phyloP scores from a whole-genome alignment of 2,797 vertebrate species.

The Poliocrania exsul region DNA sequence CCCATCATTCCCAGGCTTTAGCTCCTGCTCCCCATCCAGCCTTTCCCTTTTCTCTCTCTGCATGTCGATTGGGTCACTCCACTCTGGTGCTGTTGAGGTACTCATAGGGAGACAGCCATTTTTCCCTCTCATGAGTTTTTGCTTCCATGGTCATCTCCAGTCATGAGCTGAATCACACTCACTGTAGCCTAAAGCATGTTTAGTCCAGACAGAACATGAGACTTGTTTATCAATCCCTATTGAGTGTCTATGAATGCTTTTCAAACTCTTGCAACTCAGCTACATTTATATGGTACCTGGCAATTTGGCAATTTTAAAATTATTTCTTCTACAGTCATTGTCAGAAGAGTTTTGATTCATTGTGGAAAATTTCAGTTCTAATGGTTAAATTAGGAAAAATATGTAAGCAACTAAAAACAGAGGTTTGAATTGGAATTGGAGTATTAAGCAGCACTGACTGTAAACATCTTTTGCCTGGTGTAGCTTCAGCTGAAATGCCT shows the following conservation, averaged over 20 bases:
- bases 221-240: background rate
- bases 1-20: background rate
- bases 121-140: background rate
- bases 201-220: slow-evolving; percentile 24
- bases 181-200: slow-evolving; percentile 9
- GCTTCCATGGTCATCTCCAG: background rate
- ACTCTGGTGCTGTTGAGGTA: background rate
- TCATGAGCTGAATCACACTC: slow-evolving; percentile 22
- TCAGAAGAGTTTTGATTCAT: background rate
- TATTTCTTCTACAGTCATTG: background rate
- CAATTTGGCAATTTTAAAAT: background rate
- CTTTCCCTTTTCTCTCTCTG: background rate
- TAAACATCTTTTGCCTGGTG: background rate
- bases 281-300: background rate
- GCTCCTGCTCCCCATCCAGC: background rate
- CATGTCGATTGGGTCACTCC: background rate
- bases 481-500: background rate
- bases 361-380: background rate
- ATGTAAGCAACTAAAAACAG: background rate
- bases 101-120: background rate
- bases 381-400: background rate
- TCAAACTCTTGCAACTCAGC: background rate
- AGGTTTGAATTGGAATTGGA: background rate
- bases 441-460: background rate
- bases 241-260: background rate